Evolutionary conservation across 2,113 vertebrate species (phyloP).

Genomic region (Corydoras sp.): DNA sequence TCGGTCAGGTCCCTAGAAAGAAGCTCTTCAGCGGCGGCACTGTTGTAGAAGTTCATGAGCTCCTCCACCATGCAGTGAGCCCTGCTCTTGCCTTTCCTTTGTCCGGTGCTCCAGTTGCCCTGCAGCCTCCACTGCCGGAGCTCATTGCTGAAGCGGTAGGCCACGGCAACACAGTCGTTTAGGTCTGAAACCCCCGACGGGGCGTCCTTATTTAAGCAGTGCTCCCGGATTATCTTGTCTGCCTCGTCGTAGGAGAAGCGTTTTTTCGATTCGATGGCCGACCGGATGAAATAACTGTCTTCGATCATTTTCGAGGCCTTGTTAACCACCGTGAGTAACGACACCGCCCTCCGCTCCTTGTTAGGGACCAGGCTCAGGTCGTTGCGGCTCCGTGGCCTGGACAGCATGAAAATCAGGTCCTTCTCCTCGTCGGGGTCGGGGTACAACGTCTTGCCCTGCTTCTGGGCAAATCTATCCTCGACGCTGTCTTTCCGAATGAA

Average conservation of each 20-base stretch:
- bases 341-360: neutral
- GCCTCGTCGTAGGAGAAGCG: constrained; percentile 17
- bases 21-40: constrained; percentile 26
- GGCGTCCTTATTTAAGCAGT: neutral
- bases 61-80: constrained; percentile 39
- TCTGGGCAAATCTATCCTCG: constrained; percentile 8
- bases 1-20: constrained; percentile 15
- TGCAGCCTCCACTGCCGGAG: constrained; percentile 21
- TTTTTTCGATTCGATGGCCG: neutral
- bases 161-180: constrained; percentile 26
- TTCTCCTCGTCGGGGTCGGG: neutral
- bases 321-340: constrained; percentile 15
- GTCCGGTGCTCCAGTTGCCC: neutral
- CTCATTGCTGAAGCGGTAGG: constrained; percentile 21
- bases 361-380: constrained; percentile 4
- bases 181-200: constrained; percentile 3
- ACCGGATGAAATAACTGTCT: neutral
- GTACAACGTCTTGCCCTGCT: constrained; percentile 26
- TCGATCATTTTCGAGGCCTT: constrained; percentile 17
- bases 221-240: constrained; percentile 22
- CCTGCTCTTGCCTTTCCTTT: neutral
- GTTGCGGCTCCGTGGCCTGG: neutral
- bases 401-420: constrained; percentile 5
- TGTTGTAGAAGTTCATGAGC: constrained; percentile 39
- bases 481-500: constrained; percentile 23